Evolutionary conservation across 1,140 invertebrate species (phyloP).

Genomic region (Sogatella furcifera): DNA sequence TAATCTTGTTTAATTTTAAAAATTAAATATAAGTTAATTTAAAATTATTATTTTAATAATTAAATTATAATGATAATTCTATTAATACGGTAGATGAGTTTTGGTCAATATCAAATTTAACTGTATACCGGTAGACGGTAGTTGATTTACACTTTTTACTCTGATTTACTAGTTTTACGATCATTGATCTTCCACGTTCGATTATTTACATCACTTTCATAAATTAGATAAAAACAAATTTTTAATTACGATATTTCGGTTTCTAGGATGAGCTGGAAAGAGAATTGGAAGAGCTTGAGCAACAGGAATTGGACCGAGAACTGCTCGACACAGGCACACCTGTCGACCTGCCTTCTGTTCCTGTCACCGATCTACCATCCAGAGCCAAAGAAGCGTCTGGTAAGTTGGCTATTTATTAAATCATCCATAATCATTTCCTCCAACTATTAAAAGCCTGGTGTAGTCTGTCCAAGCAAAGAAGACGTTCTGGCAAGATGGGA

Average conservation of each 20-base stretch:
- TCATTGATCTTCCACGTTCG: no score
- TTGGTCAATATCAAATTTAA: no score
- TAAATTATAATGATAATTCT: no score
- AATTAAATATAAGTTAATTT: no score
- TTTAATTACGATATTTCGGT: neutral
- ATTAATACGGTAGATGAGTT: no score
- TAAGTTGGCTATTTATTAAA: neutral
- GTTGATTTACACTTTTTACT: neutral
- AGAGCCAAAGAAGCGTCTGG: constrained; percentile 10
- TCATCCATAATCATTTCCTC: neutral
- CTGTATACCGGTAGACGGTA: no score
- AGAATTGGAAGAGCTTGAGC: constrained; percentile 71
- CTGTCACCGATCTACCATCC: constrained; percentile 40
- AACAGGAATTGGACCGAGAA: constrained; percentile 72
- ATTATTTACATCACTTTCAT: no score
- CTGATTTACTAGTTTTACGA: neutral
- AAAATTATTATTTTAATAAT: no score
- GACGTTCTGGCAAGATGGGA: no score
- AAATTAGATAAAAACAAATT: no score
- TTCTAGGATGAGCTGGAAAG: constrained; percentile 60
- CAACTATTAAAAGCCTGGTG: constrained; percentile 2
- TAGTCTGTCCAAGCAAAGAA: no score
- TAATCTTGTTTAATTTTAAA: no score
- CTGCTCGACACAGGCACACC: constrained; percentile 49
- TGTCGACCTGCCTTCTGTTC: constrained; percentile 56